Evolutionary conservation across 2,888 invertebrate genomes (phyloP).

Genomic region (Thumatha senex): DNA sequence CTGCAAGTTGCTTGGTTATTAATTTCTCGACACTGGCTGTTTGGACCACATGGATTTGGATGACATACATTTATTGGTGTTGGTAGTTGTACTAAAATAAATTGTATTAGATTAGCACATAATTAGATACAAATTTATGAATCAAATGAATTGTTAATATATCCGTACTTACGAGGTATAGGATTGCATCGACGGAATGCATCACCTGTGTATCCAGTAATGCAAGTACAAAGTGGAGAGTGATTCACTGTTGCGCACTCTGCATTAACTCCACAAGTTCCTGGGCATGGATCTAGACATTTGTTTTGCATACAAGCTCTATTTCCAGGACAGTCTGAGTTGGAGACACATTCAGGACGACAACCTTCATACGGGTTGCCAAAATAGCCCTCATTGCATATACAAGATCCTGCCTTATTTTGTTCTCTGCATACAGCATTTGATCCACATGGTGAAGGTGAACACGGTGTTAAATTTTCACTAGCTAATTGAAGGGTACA

Average conservation of each 20-base stretch:
- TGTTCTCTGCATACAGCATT: conserved; percentile 88
- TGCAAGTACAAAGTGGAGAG: conserved; percentile 87
- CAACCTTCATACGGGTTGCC: conserved; percentile 92
- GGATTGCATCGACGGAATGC: conserved; percentile 80
- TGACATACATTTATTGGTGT: conserved; percentile 76
- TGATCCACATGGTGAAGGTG: conserved; percentile 88
- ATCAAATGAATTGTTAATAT: not conserved
- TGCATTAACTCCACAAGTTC: conserved; percentile 89
- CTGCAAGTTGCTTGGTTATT: conserved; percentile 87
- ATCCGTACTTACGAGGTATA: conserved; percentile 58
- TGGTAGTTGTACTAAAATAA: conserved; percentile 65
- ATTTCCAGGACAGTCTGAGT: conserved; percentile 88
- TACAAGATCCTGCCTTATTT: conserved; percentile 87
- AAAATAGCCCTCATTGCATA: conserved; percentile 86
- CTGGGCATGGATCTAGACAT: conserved; percentile 90
- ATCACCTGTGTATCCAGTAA: conserved; percentile 85
- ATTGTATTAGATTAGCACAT: not conserved
- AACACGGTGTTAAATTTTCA: conserved; percentile 85
- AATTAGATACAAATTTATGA: not conserved
- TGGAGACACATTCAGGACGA: conserved; percentile 88
- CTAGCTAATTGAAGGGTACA: conserved; percentile 75
- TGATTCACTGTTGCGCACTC: conserved; percentile 89
- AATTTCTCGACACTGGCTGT: conserved; percentile 83
- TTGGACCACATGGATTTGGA: conserved; percentile 85
- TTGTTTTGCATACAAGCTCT: conserved; percentile 89